Evolutionary conservation across 1,140 invertebrate species (phyloP), one percentile per base, ranked within the genome.

Genomic region (Aphaenogaster rudis): DNA sequence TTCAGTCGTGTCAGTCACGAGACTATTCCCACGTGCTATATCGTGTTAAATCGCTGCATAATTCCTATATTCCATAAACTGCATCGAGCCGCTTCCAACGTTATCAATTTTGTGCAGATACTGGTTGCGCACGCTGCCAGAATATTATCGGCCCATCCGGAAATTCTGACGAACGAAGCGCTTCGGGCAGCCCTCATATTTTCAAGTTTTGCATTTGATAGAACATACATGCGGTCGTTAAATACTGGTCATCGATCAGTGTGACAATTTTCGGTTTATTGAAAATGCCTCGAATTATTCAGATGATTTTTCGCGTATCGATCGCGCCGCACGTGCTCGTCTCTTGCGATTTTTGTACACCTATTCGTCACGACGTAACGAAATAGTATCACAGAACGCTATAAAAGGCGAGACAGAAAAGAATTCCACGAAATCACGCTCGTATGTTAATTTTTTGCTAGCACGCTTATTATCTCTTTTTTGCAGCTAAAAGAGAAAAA

Each of bases 51-150:
- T 82, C 64, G 61, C 33, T 54, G 52, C 61, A 84, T 82, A 87
- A 74, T 87, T 72, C 45, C 66, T 63, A 61, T 74, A 82, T 74
- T 84, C 54, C 80, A 76, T 84, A 84, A 84, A 84, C 45, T 76
- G 69, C n/a, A 39, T 39, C 69, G 42, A 74, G 69, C 54, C 61
- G 54, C 69, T 81, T 33, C 66, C 48, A 76, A 36, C 69, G 69
- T 84, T 84, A 84, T 84, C 80, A 84, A 84, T 84, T 84, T 84
- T 76, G 80, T 33, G 54, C 80, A 84, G 80, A 74, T 84, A 84
- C 42, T 45, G 54, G 54, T 74, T 74, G 80, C 66, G 66, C 80
- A 74, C 80, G 69, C 42, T 61, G 69, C 54, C 54, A 76, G 80
- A 84, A 84, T 84, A 84, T 84, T 84, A 84, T 74, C 80, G 69